Base-by-base conservation (phyloP, 2,797 vertebrate species). In the Centroberyx gerrardi region DNA sequence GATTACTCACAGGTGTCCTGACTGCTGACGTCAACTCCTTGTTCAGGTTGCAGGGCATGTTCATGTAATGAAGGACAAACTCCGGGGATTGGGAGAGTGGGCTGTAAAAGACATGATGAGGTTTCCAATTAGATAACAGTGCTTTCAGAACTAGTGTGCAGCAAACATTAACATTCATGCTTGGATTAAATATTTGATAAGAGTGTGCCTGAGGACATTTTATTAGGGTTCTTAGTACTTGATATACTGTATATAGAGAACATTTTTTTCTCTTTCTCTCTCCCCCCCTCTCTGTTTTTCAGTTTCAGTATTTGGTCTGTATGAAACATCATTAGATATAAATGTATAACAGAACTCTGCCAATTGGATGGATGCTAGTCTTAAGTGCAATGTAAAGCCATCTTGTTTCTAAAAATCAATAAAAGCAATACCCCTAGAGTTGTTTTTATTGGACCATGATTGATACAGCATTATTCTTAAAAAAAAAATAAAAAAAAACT, bases 1-100 rank as follows among this genome's bases (percentile, higher is more conserved):
- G 78, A 87, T 93, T 92, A 92, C 80, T 87, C 89, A 92, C 86
- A 87, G 89, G 85, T 90, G 88, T 87, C 81, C 89, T 66, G 73
- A 76, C 80, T 83, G 78, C 79, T 91, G 88, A 87, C 73, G 81
- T 82, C 82, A 83, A 85, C 79, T 83, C 83, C 81, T 86, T 70
- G 67, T 86, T 68, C 67, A 63, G 77, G 68, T 84, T 74, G 69
- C 44, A 8, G 77, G 33, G 76, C 42, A 31, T 49, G 31, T 79
- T 82, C 62, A 68, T 62, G 76, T 78, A 74, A 84, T 80, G 62
- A 83, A 87, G 87, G 73, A 88, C 84, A 70, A 44, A 82, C 84
- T 86, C 54, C 64, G 67, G 73, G 55, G 76, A 66, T 66, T 55
- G 76, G 65, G 62, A 70, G 78, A 83, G 88, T 87, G 81, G 85